Evolutionary conservation across 2,797 vertebrate species (phyloP).

Genomic region (Mionectes olivaceus): DNA sequence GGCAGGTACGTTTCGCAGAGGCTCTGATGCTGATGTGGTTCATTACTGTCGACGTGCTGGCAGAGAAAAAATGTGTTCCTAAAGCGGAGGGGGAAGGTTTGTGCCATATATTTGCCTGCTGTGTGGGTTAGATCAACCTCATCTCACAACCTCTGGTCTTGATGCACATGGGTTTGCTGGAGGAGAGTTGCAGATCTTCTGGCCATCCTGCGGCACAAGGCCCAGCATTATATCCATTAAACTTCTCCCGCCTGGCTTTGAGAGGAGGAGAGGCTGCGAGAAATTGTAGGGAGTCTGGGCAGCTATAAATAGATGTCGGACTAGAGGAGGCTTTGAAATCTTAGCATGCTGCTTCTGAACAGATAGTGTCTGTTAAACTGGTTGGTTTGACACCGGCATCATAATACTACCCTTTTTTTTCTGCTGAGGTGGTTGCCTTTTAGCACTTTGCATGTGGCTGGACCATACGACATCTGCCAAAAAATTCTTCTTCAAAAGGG

Average conservation of each 20-base stretch:
- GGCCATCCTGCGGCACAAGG: neutral
- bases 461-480: neutral
- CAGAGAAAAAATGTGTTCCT: neutral
- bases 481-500: neutral
- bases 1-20: neutral
- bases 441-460: neutral
- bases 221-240: constrained; percentile 42
- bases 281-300: constrained; percentile 43
- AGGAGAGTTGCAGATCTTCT: constrained; percentile 6
- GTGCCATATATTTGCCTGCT: neutral
- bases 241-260: constrained; percentile 45
- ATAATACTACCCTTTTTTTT: constrained; percentile 41
- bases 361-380: constrained; percentile 53
- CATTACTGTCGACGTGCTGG: neutral
- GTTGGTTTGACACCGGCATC: constrained; percentile 28
- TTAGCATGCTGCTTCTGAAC: constrained; percentile 62
- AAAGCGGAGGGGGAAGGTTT: neutral
- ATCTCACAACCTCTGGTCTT: neutral
- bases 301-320: constrained; percentile 66
- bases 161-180: neutral
- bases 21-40: neutral
- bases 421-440: constrained; percentile 7
- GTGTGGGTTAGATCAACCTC: neutral
- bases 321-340: constrained; percentile 64
- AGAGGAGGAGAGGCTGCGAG: constrained; percentile 9